Evolutionary conservation across 2,797 vertebrate species (phyloP), one percentile per base, ranked within the genome.

Genomic region (Discoglossus pictus): DNA sequence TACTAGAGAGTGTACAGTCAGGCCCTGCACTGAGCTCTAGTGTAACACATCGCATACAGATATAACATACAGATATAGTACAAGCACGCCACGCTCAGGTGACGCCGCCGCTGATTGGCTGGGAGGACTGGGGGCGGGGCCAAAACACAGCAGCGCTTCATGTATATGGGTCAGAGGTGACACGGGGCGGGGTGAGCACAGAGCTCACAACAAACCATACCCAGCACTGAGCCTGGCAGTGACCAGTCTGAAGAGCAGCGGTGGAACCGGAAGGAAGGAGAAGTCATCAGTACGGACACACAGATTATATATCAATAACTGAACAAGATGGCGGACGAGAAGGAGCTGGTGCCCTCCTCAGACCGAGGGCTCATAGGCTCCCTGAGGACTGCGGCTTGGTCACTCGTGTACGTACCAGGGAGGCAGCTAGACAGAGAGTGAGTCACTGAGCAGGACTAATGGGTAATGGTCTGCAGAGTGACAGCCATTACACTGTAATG

Each of bases 391-490:
- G 68, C 61, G 25, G 68, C 42, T 43, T 64, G 68, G 60, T 64
- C 68, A 56, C 35, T 58, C 20, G 43, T 71, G 68, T 71, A 64
- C 44, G 53, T 71, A 56, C 60, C 68, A 39, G 42, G 39, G 34
- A 62, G 59, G 23, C 67, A 56, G 43, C 60, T 56, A 15, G 61
- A 64, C 34, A 40, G 44, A 50, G 60, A 58, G 68, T 70, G 68
- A 70, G 68, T 71, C 60, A 34, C 36, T 36, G 35, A 21, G 21
- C 4, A 25, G 12, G 9, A 24, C 21, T 1, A 1, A 4, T 4
- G 10, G 18, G 6, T 38, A 38, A 38, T 12, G 34, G 34, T 54
- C 39, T n/a, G n/a, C n/a, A n/a, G n/a, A n/a, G n/a, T 31, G 27
- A 31, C 4, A 31, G 27, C 27, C 27, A 31, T 31, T 4, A 8